Base-by-base conservation (phyloP, 2,888 invertebrate genomes). In the Pseudococcus jackbeardsleyi region DNA sequence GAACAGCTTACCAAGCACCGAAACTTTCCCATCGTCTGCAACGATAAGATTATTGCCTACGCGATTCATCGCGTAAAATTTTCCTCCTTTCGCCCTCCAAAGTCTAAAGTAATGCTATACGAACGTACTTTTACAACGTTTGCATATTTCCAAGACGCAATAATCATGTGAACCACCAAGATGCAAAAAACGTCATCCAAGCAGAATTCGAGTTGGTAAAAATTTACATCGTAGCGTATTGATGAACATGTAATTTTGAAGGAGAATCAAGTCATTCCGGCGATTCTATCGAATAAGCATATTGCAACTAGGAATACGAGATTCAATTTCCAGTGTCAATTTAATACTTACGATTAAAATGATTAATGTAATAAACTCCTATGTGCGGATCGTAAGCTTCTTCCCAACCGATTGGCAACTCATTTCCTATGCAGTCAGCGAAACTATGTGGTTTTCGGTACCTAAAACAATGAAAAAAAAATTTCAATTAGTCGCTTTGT, bases 361-460 rank as follows among this genome's bases (percentile, higher is more conserved):
- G 99, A 93, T 99, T 97, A 93, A 98, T 98, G 93, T 97, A 99
- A 93, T 98, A 99, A 90, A 96, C 95, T 90, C 99, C 98, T 91
- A 98, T 96, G 92, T 97, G 96, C 90, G 96, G 95, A 92, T 99
- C 98, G 92, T 95, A 97, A 84, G 96, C 96, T 93, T 98, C 97
- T 92, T 99, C 98, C 99, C 99, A 99, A 90, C 99, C 99, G 91
- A 98, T 94, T 85, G 98, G 98, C 92, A 99, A 92, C 92, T 99
- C 98, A 94, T 98, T 98, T 91, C 98, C 98, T 91, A 98, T 96
- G 93, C 99, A 99, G 92, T 99, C 99, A 91, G 98, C 98, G 93
- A 99, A 99, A 89, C 97, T 95, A 92, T 97, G 97, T 89, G 99
- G 98, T 93, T 99, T 99, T 90, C 98, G 98, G 92, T 95, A 97